Evolutionary conservation across 1,140 invertebrate genomes (phyloP), one percentile per base, ranked within the genome.

Genomic region (Halyomorpha halys): DNA sequence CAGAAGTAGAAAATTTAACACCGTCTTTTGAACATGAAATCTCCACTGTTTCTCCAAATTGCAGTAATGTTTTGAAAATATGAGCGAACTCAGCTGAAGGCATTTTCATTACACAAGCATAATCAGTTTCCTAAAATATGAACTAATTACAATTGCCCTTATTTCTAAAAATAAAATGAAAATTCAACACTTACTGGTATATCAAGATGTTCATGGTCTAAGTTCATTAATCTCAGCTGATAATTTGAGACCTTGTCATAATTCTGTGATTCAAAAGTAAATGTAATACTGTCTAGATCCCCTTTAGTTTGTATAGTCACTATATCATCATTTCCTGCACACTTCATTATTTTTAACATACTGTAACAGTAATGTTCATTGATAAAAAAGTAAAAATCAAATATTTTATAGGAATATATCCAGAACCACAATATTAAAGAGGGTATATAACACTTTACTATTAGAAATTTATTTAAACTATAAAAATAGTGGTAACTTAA

Each of bases 161-260:
- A 39, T 39, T 39, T 39, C 5, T 11, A 11, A 1, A 11, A 39
- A 39, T 39, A 11, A 39, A 39, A 39, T 13, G 11, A 39, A 39
- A 39, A 3, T 11, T 6, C 66, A 23, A 49, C 56, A 79, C 81
- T 79, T 79, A 89, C 89, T 27, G 97, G 97, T 75, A 99, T 99
- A 65, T 96, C 96, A 70, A 99, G 81, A 78, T 99, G 97, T 78
- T 99, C 97, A 71, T 94, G 87, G 76, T 99, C 97, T 69, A 99
- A 84, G 75, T 99, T 98, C 83, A 99, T 97, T 1, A 99, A 80
- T 76, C 98, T 98, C 87, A 99, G 94, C 75, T 98, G 94, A 79
- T 98, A 99, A 74, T 99, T 96, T 0, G 94, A 92, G 0, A 97
- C 85, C 74, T 94, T 95, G 72, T 94, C 90, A 74, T 91, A 89